Conservation (phyloP, 2,888 invertebrate species). For the Beris morrisii region DNA sequence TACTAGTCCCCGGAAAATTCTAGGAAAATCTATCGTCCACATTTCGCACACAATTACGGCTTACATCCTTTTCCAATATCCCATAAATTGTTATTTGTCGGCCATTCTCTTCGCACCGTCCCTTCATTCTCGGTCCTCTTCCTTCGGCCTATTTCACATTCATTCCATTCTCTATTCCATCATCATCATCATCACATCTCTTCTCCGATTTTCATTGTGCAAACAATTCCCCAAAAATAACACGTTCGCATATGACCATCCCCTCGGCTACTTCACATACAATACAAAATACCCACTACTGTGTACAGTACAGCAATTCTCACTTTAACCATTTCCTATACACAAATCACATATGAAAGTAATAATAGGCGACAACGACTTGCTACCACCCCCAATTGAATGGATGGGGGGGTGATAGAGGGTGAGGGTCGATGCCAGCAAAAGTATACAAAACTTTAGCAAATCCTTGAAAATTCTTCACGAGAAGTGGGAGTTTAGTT, state of each 20-base stretch:
- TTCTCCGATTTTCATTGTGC: slow-evolving; percentile 27
- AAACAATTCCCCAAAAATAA: slow-evolving; percentile 35
- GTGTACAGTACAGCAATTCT: slow-evolving; percentile 36
- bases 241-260: slow-evolving; percentile 32
- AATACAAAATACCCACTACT: slow-evolving; percentile 27
- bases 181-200: slow-evolving; percentile 9
- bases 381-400: not conserved
- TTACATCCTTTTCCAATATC: slow-evolving; percentile 29
- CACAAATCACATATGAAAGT: slow-evolving; percentile 38
- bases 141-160: slow-evolving; percentile 4
- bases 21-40: too few relatives aligned
- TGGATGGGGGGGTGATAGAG: slow-evolving; percentile 12
- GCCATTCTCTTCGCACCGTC: slow-evolving; percentile 20
- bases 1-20: too few relatives aligned
- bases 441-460: too few relatives aligned
- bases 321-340: slow-evolving; percentile 37
- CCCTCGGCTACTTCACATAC: slow-evolving; percentile 7
- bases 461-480: too few relatives aligned
- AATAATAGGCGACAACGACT: slow-evolving; percentile 36
- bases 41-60: slow-evolving; percentile 15
- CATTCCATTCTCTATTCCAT: slow-evolving; percentile 15
- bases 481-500: too few relatives aligned
- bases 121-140: not conserved
- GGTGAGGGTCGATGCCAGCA: too few relatives aligned
- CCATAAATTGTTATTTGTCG: slow-evolving; percentile 28